These are phyloP conservation scores for Pangasius krempfi DNA, from an alignment of 2,797 vertebrate genomes.

Conservation along the genomic window DNA sequence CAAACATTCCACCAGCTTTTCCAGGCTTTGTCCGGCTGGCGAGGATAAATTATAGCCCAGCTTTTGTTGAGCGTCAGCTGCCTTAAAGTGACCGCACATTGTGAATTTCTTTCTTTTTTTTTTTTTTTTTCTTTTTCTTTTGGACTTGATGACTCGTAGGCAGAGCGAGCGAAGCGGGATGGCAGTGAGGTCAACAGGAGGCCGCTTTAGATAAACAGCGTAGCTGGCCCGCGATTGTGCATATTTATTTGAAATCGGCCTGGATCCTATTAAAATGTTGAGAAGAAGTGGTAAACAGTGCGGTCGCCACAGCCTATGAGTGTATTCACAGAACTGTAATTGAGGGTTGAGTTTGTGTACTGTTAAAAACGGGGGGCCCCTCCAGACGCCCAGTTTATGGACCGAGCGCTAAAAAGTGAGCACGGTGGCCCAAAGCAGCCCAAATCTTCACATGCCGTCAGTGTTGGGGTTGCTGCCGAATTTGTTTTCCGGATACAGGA, in stretches of 20 bases:
- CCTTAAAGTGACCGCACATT: conserved; percentile 58
- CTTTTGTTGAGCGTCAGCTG: conserved; percentile 61
- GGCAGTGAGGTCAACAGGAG: conserved; percentile 44
- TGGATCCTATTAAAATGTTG: conserved; percentile 58
- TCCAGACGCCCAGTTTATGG: conserved; percentile 40
- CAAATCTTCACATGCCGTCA: conserved; percentile 32
- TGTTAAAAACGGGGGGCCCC: conserved; percentile 42
- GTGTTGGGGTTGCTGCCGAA: conserved; percentile 39
- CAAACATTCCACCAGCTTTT: conserved; percentile 67
- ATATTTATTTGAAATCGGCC: conserved; percentile 52
- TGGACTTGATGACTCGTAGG: conserved; percentile 23
- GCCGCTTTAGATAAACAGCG: conserved; percentile 46
- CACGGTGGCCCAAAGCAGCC: conserved; percentile 29
- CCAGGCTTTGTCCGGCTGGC: conserved; percentile 64
- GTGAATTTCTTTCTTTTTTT: conserved; percentile 30
- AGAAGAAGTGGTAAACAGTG: conserved; percentile 54
- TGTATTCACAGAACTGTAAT: conserved; percentile 53
- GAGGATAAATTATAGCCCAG: conserved; percentile 65
- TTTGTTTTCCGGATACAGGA: conserved; percentile 52
- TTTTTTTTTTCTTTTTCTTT: background rate
- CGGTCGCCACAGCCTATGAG: conserved; percentile 48
- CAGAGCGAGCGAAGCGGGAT: conserved; percentile 14
- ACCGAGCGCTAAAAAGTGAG: conserved; percentile 29
- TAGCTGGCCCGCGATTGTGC: conserved; percentile 34
- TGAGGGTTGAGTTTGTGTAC: conserved; percentile 53